Evolutionary conservation across 2,888 invertebrate species (phyloP).

Genomic region (Chydorus sphaericus): DNA sequence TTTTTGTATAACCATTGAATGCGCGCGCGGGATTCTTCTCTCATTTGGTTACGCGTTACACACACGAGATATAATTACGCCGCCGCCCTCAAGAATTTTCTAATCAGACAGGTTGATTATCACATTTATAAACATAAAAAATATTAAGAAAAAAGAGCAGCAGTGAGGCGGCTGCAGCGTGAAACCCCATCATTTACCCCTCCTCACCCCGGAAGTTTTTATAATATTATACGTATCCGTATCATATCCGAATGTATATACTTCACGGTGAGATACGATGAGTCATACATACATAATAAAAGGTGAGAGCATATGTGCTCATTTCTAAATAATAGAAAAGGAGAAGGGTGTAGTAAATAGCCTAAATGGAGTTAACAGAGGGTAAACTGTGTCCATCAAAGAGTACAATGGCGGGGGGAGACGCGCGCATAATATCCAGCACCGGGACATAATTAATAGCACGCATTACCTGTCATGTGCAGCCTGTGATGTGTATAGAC

Average conservation of each 20-base stretch:
- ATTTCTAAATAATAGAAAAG: neutral
- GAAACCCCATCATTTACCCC: too few relatives aligned
- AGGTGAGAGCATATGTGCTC: neutral
- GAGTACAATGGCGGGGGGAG: too few relatives aligned
- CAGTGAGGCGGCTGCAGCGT: too few relatives aligned
- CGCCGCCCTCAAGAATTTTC: neutral
- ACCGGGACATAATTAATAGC: slow-evolving; percentile 3
- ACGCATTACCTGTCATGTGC: slow-evolving; percentile 5
- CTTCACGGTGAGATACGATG: neutral
- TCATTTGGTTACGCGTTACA: slow-evolving; percentile 8
- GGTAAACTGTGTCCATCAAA: slow-evolving; percentile 3
- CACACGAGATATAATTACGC: slow-evolving; percentile 4
- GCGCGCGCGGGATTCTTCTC: slow-evolving; percentile 5
- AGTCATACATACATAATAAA: neutral
- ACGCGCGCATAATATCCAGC: too few relatives aligned
- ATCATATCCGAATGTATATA: too few relatives aligned
- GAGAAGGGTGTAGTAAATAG: neutral
- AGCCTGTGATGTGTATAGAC: neutral
- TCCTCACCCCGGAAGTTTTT: too few relatives aligned
- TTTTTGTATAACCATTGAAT: neutral
- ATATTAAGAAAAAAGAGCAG: too few relatives aligned
- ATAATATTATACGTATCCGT: too few relatives aligned
- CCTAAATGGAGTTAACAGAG: slow-evolving; percentile 7
- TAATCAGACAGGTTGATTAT: slow-evolving; percentile 4
- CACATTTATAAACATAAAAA: neutral